Evolutionary conservation across 2,113 vertebrate species (phyloP).

Genomic region (Hirundichthys speculiger): DNA sequence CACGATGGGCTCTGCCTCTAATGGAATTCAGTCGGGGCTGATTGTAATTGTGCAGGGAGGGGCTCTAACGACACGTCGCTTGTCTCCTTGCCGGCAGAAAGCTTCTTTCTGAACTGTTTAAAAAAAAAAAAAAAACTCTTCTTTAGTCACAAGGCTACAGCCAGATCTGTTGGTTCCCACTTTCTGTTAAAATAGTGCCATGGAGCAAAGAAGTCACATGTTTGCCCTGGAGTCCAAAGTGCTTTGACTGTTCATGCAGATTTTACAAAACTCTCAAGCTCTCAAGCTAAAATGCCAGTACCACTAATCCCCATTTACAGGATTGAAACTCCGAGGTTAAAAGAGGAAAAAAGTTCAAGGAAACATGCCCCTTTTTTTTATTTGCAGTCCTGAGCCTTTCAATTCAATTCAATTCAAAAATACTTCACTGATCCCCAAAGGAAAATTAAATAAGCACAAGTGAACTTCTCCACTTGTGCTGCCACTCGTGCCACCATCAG

Average conservation of each 20-base stretch:
- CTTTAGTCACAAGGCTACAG: conserved; percentile 28
- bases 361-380: too few species aligned
- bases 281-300: background rate
- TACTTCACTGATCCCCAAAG: too few species aligned
- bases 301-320: background rate
- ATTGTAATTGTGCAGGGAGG: background rate
- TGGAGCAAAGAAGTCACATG: conserved; percentile 36
- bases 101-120: background rate
- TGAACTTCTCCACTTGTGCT: too few species aligned
- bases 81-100: conserved; percentile 2
- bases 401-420: too few species aligned
- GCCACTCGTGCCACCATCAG: too few species aligned
- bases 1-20: conserved; percentile 3
- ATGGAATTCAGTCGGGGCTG: background rate
- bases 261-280: conserved; percentile 3
- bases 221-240: conserved; percentile 5
- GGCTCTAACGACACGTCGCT: background rate
- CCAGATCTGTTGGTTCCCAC: conserved; percentile 20
- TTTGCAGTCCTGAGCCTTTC: too few species aligned
- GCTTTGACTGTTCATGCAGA: conserved; percentile 4
- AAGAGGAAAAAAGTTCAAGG: too few species aligned
- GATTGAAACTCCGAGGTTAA: too few species aligned
- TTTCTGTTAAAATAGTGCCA: conserved; percentile 31
- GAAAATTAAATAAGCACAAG: too few species aligned
- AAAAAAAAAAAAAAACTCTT: background rate